Evolutionary conservation across 2,113 vertebrate species (phyloP).

Genomic region (Balaenoptera acutorostrata): DNA sequence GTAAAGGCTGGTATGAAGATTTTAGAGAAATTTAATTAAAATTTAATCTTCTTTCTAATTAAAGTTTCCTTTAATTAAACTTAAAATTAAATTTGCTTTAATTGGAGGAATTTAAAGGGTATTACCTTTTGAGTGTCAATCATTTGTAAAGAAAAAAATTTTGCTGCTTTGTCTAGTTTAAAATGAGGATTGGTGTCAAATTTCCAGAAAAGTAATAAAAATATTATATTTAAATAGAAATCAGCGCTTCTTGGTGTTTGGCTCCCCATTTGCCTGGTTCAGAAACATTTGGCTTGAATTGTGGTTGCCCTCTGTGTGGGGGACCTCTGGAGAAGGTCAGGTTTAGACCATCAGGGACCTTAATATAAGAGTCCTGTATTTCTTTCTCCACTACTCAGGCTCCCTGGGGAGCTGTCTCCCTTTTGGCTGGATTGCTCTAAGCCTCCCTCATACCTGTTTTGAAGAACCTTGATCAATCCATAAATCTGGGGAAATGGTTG

Average conservation of each 20-base stretch:
- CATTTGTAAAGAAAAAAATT: slow-evolving; percentile 78
- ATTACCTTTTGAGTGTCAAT: slow-evolving; percentile 85
- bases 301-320: neutral
- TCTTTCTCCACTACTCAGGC: neutral
- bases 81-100: slow-evolving; percentile 89
- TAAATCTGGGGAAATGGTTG: neutral
- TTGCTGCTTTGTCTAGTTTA: slow-evolving; percentile 75
- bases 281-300: neutral
- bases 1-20: slow-evolving; percentile 84
- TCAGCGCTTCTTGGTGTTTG: slow-evolving; percentile 49
- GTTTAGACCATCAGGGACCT: neutral
- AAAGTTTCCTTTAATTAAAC: slow-evolving; percentile 89
- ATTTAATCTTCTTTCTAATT: slow-evolving; percentile 89
- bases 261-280: neutral
- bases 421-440: neutral
- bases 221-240: slow-evolving; percentile 76
- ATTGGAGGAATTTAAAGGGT: slow-evolving; percentile 86
- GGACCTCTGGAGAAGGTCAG: neutral
- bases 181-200: slow-evolving; percentile 72
- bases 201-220: slow-evolving; percentile 73
- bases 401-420: neutral
- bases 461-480: neutral
- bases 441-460: neutral
- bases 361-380: neutral
- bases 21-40: slow-evolving; percentile 89